Evolutionary conservation across 2,113 vertebrate genomes (phyloP), one percentile per base, ranked within the genome.

Genomic region (Rissa tridactyla): DNA sequence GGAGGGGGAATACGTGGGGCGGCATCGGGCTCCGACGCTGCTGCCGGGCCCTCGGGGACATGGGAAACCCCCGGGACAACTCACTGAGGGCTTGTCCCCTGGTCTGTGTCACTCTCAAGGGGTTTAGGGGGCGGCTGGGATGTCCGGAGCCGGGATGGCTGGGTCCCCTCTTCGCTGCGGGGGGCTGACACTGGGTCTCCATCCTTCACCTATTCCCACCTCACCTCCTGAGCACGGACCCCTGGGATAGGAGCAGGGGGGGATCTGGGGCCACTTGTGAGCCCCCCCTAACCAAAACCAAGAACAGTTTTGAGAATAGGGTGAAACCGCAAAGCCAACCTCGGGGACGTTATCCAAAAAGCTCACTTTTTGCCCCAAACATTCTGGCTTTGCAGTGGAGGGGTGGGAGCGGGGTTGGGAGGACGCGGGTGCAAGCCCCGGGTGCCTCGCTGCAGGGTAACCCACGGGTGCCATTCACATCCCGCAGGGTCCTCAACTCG

Each of bases 161-260:
- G 46, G 60, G 51, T n/a, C 26, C 44, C n/a, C 40, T 70, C 42
- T 34, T 77, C 0, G 1, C n/a, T 54, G 44, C 5, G 0, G 13
- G 52, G 34, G 23, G 46, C 44, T 20, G 26, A 71, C 46, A 38
- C 29, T 0, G 1, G 38, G 22, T 52, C n/a, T 70, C 55, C 15
- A 13, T 49, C 46, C 70, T 79, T 65, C 16, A 22, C 6, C 27
- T n/a, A 21, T 20, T 84, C 69, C 44, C n/a, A 26, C 34, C 29
- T 61, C 65, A 13, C 9, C 60, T 80, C 51, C 54, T 11, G 25
- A 84, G 40, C 62, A 34, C 0, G 1, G 60, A 77, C 10, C 68
- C 15, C 30, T 1, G 1, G 34, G 40, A n/a, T 3, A 0, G 0
- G 3, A 2, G 2, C 19, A 30, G 32, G 3, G 3, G 23, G 64